Conservation (phyloP, 1,140 invertebrate species). For the Drosophila dunni region DNA sequence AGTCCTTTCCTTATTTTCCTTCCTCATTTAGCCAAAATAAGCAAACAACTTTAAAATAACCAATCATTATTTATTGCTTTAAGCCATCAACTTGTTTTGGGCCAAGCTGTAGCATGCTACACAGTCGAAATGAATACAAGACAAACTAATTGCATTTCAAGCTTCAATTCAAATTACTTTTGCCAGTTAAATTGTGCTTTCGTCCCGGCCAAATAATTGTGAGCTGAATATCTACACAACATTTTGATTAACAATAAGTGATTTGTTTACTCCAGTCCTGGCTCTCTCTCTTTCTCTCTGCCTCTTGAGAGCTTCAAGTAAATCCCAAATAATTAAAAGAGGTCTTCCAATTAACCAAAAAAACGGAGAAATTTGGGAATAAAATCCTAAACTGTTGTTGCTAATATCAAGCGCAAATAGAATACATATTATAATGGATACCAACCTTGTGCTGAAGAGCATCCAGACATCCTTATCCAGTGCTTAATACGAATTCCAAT, state of each 20-base stretch:
- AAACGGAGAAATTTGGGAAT: constrained; percentile 5
- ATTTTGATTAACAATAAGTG: constrained; percentile 51
- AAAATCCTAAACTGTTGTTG: constrained; percentile 21
- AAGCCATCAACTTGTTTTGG: constrained; percentile 7
- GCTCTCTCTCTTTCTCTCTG: background rate
- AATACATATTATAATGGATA: constrained; percentile 60
- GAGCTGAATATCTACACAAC: constrained; percentile 20
- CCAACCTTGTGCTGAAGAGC: constrained; percentile 42
- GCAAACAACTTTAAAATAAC: constrained; percentile 1
- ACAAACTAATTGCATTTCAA: constrained; percentile 42
- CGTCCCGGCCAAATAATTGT: constrained; percentile 12
- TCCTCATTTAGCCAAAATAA: background rate
- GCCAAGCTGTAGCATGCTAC: background rate
- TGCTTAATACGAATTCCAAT: constrained; percentile 50
- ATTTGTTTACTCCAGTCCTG: constrained; percentile 39
- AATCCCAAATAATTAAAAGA: constrained; percentile 60
- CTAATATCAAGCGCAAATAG: constrained; percentile 40
- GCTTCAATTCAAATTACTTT: constrained; percentile 39
- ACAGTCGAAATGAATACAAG: constrained; percentile 17
- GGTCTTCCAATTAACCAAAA: constrained; percentile 57
- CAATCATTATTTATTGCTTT: constrained; percentile 8
- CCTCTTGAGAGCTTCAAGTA: constrained; percentile 1
- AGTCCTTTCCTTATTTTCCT: background rate
- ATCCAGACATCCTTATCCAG: constrained; percentile 18
- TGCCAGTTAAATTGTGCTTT: constrained; percentile 35